These are phyloP conservation scores for Meiosimyza platycephala DNA, from an alignment of 2,888 invertebrate species.

Conservation along the genomic window DNA sequence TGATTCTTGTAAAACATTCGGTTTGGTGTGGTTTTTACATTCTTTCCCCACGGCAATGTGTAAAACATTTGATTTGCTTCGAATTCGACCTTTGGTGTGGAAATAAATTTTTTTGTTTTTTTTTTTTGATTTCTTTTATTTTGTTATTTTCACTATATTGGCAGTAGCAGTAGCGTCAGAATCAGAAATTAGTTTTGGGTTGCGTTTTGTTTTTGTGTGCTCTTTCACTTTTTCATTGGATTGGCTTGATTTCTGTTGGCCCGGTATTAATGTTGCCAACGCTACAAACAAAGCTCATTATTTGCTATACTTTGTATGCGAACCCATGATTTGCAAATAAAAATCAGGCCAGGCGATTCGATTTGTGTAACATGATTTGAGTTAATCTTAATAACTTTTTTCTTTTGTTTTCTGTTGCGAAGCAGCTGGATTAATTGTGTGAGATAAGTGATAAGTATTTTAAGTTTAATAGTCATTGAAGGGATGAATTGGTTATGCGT, in stretches of 20 bases:
- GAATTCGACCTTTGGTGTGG: neutral
- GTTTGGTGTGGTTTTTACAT: too few species aligned
- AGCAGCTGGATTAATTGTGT: neutral
- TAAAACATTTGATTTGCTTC: constrained; percentile 5
- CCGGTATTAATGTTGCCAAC: neutral
- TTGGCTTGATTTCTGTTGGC: neutral
- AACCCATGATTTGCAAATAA: neutral
- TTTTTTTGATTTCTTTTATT: too few species aligned
- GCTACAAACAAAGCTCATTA: neutral
- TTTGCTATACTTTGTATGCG: constrained; percentile 15
- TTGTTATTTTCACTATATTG: too few species aligned
- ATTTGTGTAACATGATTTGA: constrained; percentile 11
- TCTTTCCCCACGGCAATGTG: constrained; percentile 10
- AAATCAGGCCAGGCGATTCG: constrained; percentile 13
- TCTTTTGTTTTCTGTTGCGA: too few species aligned
- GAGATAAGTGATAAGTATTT: neutral
- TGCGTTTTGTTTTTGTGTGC: neutral
- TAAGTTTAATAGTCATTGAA: neutral
- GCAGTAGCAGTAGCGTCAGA: neutral
- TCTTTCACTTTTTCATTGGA: neutral
- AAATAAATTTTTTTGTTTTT: too few species aligned
- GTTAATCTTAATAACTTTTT: neutral
- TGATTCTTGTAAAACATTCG: neutral
- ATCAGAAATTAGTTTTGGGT: neutral
- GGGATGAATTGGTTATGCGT: too few species aligned